Evolutionary conservation across 2,113 vertebrate genomes (phyloP), one percentile per base, ranked within the genome.

Genomic region (Uria lomvia): DNA sequence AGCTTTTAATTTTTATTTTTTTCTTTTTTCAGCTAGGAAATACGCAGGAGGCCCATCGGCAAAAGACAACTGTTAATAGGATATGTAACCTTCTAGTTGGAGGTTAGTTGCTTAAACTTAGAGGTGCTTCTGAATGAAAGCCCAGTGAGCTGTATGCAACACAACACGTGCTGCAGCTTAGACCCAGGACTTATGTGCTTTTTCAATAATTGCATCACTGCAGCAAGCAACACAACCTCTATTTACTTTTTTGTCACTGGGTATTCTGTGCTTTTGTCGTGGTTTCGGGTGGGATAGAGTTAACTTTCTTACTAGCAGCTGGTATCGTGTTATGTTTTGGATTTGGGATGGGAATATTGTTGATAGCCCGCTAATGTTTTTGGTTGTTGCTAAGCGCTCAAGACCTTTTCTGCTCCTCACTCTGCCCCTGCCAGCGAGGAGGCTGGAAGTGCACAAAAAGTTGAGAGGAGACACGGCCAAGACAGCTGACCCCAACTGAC

Each of bases 91-190:
- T 63, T 72, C 52, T 50, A 47, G 32, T 6, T 36, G 60, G 40
- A 68, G 4, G 2, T 21, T 78, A 15, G 7, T 24, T 77, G 49
- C 7, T 82, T 81, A 38, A 78, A 78, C 19, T 20, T 32, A 19
- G 22, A 40, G 12, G 12, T 23, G 16, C 6, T 88, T 75, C 43
- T 27, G 5, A 63, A 42, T 30, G 20, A 40, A 70, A 62, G 21
- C 11, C 3, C 17, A 45, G 15, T 27, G 30, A 52, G 23, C 26
- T n/a, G 8, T 17, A 13, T 5, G 34, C 16, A 59, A 23, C 22
- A 12, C 15, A 75, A 32, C 6, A 3, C 9, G 24, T 0, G 0
- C 20, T 9, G 5, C 59, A 45, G 6, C 29, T 86, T 47, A 50
- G 29, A 49, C 8, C 12, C 21, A n/a, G 53, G 22, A 24, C 24